Conservation (phyloP, 1,140 invertebrate species). For the Drosophila kepulauana region DNA sequence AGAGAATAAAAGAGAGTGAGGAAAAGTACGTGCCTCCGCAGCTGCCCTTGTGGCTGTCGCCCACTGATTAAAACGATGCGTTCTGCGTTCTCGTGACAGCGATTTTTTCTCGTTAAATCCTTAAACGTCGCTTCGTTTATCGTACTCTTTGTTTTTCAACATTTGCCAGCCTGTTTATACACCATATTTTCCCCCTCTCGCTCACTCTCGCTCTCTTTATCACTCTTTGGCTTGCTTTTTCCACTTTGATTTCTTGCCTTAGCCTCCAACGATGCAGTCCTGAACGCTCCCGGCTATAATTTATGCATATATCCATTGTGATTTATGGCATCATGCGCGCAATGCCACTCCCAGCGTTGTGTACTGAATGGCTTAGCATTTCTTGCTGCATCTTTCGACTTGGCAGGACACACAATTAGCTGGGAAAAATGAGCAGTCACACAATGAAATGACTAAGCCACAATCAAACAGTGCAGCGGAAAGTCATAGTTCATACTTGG, state of each 20-base stretch:
- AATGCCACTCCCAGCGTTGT: slow-evolving; percentile 6
- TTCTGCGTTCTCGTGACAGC: slow-evolving; percentile 62
- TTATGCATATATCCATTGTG: slow-evolving; percentile 81
- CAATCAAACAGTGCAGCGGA: slow-evolving; percentile 68
- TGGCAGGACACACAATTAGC: slow-evolving; percentile 73
- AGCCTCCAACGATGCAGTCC: slow-evolving; percentile 12
- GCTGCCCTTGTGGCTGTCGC: slow-evolving; percentile 46
- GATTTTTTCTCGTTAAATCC: slow-evolving; percentile 80
- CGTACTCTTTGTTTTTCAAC: slow-evolving; percentile 69
- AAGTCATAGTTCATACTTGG: slow-evolving; percentile 41
- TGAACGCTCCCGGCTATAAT: slow-evolving; percentile 59
- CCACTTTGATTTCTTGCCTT: slow-evolving; percentile 46
- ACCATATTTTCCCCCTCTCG: slow-evolving; percentile 5
- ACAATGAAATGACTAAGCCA: slow-evolving; percentile 52
- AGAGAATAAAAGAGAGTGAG: slow-evolving; percentile 30
- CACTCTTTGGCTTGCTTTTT: slow-evolving; percentile 12
- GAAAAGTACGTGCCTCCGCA: slow-evolving; percentile 53
- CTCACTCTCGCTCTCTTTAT: slow-evolving; percentile 12
- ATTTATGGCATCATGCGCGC: slow-evolving; percentile 65
- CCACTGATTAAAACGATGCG: slow-evolving; percentile 79
- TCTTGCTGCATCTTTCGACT: slow-evolving; percentile 38
- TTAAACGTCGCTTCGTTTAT: slow-evolving; percentile 76
- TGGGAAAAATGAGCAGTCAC: slow-evolving; percentile 70
- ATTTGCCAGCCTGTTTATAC: slow-evolving; percentile 31
- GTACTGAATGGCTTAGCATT: slow-evolving; percentile 66